A percentile compares a stretch with the other conserved stretches of the same genome.
Evolutionary conservation across 2,113 vertebrate genomes (phyloP).

Genomic region (Gobius niger): DNA sequence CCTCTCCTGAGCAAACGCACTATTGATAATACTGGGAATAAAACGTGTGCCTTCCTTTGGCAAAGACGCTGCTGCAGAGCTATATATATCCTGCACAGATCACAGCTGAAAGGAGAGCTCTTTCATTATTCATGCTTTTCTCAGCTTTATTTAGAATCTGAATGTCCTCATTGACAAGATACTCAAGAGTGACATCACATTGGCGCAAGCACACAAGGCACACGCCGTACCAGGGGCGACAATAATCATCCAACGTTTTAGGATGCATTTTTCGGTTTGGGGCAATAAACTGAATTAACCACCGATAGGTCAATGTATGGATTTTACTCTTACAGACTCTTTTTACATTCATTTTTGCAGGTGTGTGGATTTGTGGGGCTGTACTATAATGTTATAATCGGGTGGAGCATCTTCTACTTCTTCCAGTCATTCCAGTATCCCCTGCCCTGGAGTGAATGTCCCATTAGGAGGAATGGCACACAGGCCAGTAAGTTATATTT

Average conservation of each 20-base stretch:
- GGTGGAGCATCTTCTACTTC: constrained; percentile 99
- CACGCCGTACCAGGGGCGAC: background rate
- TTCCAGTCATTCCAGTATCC: constrained; percentile 98
- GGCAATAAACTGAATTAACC: no score
- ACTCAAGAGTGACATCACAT: constrained; percentile 42
- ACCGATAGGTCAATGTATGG: background rate
- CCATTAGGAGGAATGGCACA: constrained; percentile 84
- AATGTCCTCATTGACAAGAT: constrained; percentile 51
- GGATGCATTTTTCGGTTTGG: no score
- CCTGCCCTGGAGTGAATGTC: constrained; percentile 95
- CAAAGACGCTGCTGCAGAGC: constrained; percentile 41
- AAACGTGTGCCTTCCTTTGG: constrained; percentile 38
- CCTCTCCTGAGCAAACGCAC: constrained; percentile 14
- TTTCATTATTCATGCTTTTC: constrained; percentile 76
- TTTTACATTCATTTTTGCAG: constrained; percentile 60
- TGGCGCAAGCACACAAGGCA: constrained; percentile 15
- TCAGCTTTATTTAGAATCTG: constrained; percentile 60
- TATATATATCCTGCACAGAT: constrained; percentile 75
- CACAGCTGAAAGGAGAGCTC: constrained; percentile 59
- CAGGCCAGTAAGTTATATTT: constrained; percentile 79
- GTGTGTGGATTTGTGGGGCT: constrained; percentile 96
- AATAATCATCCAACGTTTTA: no score
- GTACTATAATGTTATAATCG: constrained; percentile 98
- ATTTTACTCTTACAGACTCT: background rate
- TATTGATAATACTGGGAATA: constrained; percentile 27